These are phyloP conservation scores for Platanista minor DNA, from an alignment of 2,113 vertebrate genomes.

Conservation along the genomic window DNA sequence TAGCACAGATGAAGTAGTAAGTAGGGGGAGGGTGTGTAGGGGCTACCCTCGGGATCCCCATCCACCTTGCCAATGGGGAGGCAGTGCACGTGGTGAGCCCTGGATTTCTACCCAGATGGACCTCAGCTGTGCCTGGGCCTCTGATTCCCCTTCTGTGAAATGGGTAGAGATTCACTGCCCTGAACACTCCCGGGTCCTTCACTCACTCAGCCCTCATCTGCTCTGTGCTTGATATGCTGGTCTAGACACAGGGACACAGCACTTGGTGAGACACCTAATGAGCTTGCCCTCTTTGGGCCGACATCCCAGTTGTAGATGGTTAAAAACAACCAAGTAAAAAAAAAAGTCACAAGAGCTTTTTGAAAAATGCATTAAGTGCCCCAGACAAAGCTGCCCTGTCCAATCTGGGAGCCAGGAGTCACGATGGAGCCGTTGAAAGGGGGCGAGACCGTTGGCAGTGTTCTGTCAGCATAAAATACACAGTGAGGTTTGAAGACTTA, in stretches of 20 bases:
- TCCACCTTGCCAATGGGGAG: background rate
- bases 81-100: background rate
- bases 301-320: background rate
- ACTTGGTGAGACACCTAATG: background rate
- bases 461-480: background rate
- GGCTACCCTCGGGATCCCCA: background rate
- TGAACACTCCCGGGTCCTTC: background rate
- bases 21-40: background rate
- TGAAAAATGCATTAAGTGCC: background rate
- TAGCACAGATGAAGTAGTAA: background rate
- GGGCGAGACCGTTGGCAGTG: accelerated
- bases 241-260: background rate
- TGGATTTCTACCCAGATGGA: background rate
- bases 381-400: background rate
- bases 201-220: background rate
- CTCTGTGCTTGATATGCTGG: background rate
- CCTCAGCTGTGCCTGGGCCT: background rate
- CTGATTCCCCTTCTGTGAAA: background rate
- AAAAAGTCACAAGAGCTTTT: background rate
- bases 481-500: accelerated
- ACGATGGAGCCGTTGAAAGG: background rate
- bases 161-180: background rate
- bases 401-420: background rate
- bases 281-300: background rate
- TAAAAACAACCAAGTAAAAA: background rate